Percentiles rank a stretch among this genome's conserved stretches.
These are phyloP conservation scores for Myotis lucifugus DNA, from an alignment of 2,113 vertebrate species.

Conservation along the genomic window DNA sequence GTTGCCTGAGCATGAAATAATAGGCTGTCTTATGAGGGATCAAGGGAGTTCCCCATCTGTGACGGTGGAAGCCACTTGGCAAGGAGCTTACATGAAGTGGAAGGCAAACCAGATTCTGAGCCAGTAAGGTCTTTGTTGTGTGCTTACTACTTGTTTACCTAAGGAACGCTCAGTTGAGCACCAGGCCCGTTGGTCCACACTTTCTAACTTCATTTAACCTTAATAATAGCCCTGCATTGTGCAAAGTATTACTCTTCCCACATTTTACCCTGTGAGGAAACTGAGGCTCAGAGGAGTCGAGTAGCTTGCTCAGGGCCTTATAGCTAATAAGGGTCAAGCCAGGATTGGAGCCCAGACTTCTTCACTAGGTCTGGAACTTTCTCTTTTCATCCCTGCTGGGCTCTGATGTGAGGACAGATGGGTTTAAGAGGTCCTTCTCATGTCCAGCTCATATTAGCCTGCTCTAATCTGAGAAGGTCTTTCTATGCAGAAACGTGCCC, in stretches of 20 bases:
- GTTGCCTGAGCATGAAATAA: neutral
- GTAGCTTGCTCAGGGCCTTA: neutral
- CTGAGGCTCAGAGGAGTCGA: neutral
- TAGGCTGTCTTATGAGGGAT: neutral
- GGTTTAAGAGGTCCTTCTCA: neutral
- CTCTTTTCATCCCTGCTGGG: neutral
- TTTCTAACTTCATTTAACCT: conserved; percentile 17
- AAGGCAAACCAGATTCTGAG: neutral
- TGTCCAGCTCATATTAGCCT: neutral
- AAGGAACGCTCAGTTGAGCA: neutral
- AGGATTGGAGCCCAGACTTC: neutral
- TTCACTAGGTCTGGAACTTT: neutral
- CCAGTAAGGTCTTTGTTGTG: neutral
- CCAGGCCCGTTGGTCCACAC: neutral
- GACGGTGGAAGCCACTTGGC: neutral
- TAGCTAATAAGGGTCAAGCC: neutral
- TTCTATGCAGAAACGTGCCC: neutral
- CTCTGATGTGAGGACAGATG: neutral
- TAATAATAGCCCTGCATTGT: neutral
- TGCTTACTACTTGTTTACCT: neutral
- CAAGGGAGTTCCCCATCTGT: neutral
- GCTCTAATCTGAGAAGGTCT: neutral
- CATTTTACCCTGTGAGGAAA: conserved; percentile 15
- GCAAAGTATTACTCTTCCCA: neutral
- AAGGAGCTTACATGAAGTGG: neutral